Evolutionary conservation across 1,140 invertebrate species (phyloP).

Genomic region (Camponotus vicinus): DNA sequence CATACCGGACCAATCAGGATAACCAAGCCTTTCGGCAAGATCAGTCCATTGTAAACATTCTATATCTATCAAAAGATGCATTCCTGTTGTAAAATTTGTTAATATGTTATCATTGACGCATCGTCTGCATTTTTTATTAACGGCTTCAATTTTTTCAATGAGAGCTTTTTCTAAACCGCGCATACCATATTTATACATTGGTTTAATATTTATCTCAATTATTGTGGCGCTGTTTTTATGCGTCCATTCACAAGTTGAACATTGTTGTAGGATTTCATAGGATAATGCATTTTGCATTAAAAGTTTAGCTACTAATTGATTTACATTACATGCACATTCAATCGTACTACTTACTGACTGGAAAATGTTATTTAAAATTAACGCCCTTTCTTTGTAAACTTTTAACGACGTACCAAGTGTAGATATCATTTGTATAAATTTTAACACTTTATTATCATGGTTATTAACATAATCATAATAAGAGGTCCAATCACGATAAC

Average conservation of each 20-base stretch:
- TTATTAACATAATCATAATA: conserved; percentile 40
- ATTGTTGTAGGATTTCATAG: neutral
- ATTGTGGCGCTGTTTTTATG: neutral
- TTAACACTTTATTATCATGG: neutral
- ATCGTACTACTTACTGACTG: conserved; percentile 11
- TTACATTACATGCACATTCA: conserved; percentile 30
- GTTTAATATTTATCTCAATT: neutral
- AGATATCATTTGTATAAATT: conserved; percentile 44
- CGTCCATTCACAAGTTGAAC: neutral
- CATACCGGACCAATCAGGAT: neutral
- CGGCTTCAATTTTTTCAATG: neutral
- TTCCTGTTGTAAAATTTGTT: neutral
- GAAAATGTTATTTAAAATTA: conserved; percentile 37
- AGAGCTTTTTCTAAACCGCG: neutral
- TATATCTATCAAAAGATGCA: neutral
- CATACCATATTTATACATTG: neutral
- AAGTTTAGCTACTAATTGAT: conserved; percentile 13
- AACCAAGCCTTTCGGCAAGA: neutral
- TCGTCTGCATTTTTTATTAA: neutral
- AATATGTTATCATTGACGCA: neutral
- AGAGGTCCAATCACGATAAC: conserved; percentile 17
- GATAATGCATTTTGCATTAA: neutral
- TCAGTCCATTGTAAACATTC: neutral
- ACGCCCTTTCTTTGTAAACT: conserved; percentile 46
- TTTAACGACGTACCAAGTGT: neutral